Conservation (phyloP, 2,797 vertebrate genomes). For the Hydrophis major region DNA sequence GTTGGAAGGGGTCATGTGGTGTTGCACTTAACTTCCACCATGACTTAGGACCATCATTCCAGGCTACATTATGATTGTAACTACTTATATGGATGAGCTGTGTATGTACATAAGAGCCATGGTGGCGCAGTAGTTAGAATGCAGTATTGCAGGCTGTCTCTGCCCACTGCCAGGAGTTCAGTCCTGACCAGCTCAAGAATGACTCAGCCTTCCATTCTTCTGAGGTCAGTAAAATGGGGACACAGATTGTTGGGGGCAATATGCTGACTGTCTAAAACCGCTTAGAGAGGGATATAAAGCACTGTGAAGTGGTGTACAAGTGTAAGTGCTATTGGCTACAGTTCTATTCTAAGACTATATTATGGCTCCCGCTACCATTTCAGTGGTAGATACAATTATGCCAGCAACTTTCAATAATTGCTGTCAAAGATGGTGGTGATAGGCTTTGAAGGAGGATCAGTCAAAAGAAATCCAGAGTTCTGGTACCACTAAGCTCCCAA, state of each 20-base stretch:
- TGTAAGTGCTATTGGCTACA: neutral
- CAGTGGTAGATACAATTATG: neutral
- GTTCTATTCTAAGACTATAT: neutral
- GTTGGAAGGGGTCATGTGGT: neutral
- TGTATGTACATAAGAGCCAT: neutral
- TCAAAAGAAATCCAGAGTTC: neutral
- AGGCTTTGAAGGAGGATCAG: neutral
- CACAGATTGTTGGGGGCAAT: too few species aligned
- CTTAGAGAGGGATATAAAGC: neutral
- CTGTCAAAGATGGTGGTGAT: neutral
- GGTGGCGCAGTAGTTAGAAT: too few species aligned
- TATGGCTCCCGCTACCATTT: neutral
- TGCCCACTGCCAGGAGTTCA: too few species aligned
- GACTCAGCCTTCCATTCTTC: too few species aligned
- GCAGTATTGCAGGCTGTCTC: too few species aligned
- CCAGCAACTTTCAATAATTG: neutral
- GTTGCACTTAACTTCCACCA: neutral
- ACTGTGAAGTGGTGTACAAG: neutral
- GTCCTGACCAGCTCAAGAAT: too few species aligned
- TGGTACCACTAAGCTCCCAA: neutral
- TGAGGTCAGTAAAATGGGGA: too few species aligned
- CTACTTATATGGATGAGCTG: neutral
- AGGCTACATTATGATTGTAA: neutral
- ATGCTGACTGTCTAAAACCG: neutral
- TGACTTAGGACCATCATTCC: neutral